phyloP scores from a whole-genome alignment of 2,797 vertebrate genomes.

The Apodemus agrarius region DNA sequence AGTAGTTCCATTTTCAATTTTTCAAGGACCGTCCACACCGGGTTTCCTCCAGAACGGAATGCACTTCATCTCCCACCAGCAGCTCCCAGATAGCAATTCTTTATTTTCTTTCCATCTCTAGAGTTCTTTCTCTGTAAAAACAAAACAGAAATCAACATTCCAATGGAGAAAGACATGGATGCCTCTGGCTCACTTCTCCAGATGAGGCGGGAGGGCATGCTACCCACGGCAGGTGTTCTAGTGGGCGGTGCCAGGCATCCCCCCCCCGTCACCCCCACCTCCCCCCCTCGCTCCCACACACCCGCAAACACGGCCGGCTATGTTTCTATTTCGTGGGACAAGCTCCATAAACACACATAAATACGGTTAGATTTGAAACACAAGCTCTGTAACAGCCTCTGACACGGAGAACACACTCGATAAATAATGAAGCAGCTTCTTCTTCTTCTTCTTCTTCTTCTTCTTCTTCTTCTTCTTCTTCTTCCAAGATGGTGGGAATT shows the following conservation, averaged over 20 bases:
- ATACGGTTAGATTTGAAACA: constrained; percentile 1
- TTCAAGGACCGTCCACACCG: not conserved
- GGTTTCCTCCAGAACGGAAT: not conserved
- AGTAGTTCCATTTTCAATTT: not conserved
- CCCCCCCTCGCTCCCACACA: not conserved
- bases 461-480: too few species aligned
- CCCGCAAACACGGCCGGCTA: not conserved
- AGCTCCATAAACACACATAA: not conserved
- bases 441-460: not conserved
- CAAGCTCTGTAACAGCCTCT: not conserved
- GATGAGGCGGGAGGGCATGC: not conserved
- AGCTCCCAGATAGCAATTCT: not conserved
- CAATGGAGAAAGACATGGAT: not conserved
- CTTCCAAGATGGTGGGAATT: not conserved
- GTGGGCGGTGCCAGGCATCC: not conserved
- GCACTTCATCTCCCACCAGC: not conserved
- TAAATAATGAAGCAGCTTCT: not conserved
- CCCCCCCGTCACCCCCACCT: not conserved
- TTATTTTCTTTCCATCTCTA: not conserved
- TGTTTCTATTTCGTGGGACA: constrained; percentile 4
- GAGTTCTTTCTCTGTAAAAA: not conserved
- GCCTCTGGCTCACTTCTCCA: not conserved
- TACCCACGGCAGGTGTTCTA: not conserved
- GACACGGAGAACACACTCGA: constrained; percentile 9
- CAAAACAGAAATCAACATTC: constrained; percentile 15